Evolutionary conservation across 1,140 invertebrate genomes (phyloP).

Genomic region (Drosophila virilis): DNA sequence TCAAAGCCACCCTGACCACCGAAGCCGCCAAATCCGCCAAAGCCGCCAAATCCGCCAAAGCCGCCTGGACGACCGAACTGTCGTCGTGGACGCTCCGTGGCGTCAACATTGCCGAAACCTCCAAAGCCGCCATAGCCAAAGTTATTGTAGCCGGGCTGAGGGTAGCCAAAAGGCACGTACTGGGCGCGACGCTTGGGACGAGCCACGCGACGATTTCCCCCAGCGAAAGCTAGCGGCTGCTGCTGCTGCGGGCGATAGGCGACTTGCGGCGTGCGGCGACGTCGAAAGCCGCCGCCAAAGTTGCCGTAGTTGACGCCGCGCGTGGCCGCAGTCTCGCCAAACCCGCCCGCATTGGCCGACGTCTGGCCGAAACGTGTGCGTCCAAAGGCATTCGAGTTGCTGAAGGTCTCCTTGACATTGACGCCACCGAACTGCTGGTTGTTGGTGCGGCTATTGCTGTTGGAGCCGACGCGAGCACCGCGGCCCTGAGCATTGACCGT

Average conservation of each 20-base stretch:
- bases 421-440: constrained; percentile 59
- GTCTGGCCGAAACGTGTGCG: constrained; percentile 63
- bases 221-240: not conserved
- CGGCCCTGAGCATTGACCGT: constrained; percentile 70
- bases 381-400: constrained; percentile 73
- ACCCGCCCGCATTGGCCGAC: constrained; percentile 61
- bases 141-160: constrained; percentile 7
- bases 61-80: constrained; percentile 47
- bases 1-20: constrained; percentile 16
- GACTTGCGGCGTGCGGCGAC: constrained; percentile 5
- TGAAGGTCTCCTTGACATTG: constrained; percentile 58
- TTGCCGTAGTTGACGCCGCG: constrained; percentile 41
- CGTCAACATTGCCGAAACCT: constrained; percentile 35
- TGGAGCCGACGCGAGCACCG: constrained; percentile 49
- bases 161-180: constrained; percentile 69
- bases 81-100: constrained; percentile 41
- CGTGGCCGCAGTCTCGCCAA: constrained; percentile 58
- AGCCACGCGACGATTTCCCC: constrained; percentile 5
- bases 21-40: constrained; percentile 47
- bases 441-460: constrained; percentile 59
- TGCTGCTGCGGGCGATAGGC: constrained; percentile 42
- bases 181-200: constrained; percentile 71
- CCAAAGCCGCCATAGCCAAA: constrained; percentile 16
- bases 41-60: constrained; percentile 41
- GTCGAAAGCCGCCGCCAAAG: constrained; percentile 36